Evolutionary conservation across 2,113 vertebrate genomes (phyloP), one percentile per base, ranked within the genome.

Genomic region (Grammatotria lemairii): DNA sequence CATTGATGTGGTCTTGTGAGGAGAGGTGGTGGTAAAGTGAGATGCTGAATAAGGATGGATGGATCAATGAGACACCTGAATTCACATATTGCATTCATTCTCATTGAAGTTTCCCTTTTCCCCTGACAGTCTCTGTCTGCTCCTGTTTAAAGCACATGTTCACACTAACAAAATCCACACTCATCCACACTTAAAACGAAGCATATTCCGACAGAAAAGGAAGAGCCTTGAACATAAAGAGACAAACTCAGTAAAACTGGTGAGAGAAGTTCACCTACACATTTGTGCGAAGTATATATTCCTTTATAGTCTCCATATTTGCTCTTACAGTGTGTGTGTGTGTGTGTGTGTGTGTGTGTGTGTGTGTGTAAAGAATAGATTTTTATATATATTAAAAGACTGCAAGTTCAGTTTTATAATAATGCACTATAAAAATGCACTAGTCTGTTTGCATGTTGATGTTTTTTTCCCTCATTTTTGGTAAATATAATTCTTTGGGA

Each of bases 31-130:
- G 87, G 88, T 91, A 92, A 94, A 95, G 88, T 89, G 88, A 94
- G 91, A 94, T 85, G 91, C 87, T 85, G 90, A 91, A 94, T 88
- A 83, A 84, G 85, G 33, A 33, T 33, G 33, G 33, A 83, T 91
- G 90, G 89, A 93, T 96, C 94, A 93, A 88, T 95, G 85, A 92
- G 83, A 90, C 88, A 90, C 90, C 85, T 86, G 88, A 92, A 84
- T 92, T 86, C 92, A 87, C 81, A 85, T 81, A 84, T 68, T 90
- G 80, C 86, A 90, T 90, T 91, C 75, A 91, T 83, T 93, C 84
- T 90, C 78, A 86, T 54, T 88, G 82, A 93, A 87, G 91, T 91
- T 40, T 81, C 47, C 63, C 86, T 89, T 87, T 80, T 84, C 80
- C 85, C 92, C 73, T 31, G 87, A 88, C 83, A 51, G 21, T 42